Evolutionary conservation across 1,140 invertebrate species (phyloP).

Genomic region (Diabrotica virgifera): DNA sequence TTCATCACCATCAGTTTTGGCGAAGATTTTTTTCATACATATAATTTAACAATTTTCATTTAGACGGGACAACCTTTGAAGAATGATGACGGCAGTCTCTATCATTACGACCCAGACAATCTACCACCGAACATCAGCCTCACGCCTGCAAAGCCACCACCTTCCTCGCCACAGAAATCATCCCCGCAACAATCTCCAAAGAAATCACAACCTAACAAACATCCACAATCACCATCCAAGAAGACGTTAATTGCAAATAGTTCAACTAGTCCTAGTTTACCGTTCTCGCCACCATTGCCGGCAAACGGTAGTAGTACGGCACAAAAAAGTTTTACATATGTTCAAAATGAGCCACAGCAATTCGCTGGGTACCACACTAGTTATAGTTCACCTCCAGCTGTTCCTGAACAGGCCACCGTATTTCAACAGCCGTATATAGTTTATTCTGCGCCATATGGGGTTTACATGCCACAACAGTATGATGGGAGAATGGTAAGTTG

Average conservation of each 20-base stretch:
- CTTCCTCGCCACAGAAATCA: constrained; percentile 27
- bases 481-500: constrained; percentile 41
- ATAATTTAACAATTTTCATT: neutral
- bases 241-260: constrained; percentile 39
- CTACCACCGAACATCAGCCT: constrained; percentile 52
- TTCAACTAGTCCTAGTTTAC: constrained; percentile 46
- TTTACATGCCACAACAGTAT: constrained; percentile 39
- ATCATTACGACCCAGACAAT: constrained; percentile 71
- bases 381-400: constrained; percentile 1
- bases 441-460: constrained; percentile 40
- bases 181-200: constrained; percentile 24
- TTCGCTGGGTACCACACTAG: constrained; percentile 9
- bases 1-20: neutral
- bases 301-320: constrained; percentile 13
- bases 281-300: constrained; percentile 30
- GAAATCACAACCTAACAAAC: constrained; percentile 27
- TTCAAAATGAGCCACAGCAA: constrained; percentile 24
- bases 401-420: constrained; percentile 26
- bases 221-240: constrained; percentile 30
- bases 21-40: neutral
- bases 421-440: constrained; percentile 43
- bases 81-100: constrained; percentile 67
- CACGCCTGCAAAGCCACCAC: constrained; percentile 27
- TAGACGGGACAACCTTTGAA: constrained; percentile 62
- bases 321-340: constrained; percentile 24